Evolutionary conservation across 2,797 vertebrate species (phyloP), one percentile per base, ranked within the genome.

Genomic region (Austrolebias charrua): DNA sequence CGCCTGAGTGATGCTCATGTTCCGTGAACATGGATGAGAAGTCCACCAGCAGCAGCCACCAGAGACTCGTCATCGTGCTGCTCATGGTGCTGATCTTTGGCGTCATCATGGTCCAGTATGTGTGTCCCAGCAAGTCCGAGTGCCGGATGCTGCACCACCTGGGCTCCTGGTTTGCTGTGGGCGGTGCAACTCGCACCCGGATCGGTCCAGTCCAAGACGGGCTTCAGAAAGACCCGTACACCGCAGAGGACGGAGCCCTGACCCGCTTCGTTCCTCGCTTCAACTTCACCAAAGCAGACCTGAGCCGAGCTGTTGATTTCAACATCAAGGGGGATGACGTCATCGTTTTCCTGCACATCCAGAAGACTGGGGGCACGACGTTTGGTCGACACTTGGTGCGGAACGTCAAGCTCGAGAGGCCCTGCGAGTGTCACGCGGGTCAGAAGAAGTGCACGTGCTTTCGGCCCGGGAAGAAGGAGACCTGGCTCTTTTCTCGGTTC

Each of bases 361-460:
- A 98, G 66, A 98, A 98, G 87, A 98, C 96, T 0, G 97, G 96
- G 0, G 97, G 97, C 64, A 98, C 97, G 69, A 97, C 96, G 24
- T 98, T 98, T 71, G 96, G 97, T 1, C 94, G 96, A 48, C 97
- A 98, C 87, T 90, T 98, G 86, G 97, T 98, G 71, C 93, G 95
- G 72, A 98, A 98, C 75, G 96, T 98, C 54, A 95, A 95, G 79
- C 93, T 98, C 84, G 95, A 97, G 93, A 94, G 94, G 82, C 96
- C 96, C 0, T 98, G 96, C 60, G 94, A 95, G 89, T 98, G 96
- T 67, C 93, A 93, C 48, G 94, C 95, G 43, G 96, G 96, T 0
- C 96, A 98, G 90, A 98, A 98, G 93, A 98, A 96, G 82, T 98
- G 96, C 73, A 95, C 95, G 75, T 98, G 96, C 85, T 94, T 86